Evolutionary conservation across 2,888 invertebrate species (phyloP).

Genomic region (Chymomyza caudatula): DNA sequence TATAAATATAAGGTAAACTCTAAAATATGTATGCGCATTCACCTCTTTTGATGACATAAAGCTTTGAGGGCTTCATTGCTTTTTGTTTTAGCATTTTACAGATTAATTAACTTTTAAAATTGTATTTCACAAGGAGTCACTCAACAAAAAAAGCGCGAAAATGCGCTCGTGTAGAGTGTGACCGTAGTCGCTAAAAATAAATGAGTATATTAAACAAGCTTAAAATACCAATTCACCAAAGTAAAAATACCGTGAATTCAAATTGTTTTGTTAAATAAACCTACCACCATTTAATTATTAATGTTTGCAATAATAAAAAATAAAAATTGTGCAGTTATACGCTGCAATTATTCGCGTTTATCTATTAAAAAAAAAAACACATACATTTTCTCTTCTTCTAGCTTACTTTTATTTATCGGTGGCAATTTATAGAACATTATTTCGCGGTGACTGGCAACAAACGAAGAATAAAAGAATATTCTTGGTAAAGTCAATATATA

Average conservation of each 20-base stretch:
- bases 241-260: no score
- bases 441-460: neutral
- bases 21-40: constrained; percentile 18
- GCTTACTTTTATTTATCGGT: neutral
- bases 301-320: no score
- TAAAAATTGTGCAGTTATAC: no score
- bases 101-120: neutral
- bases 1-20: constrained; percentile 5
- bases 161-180: neutral
- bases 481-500: neutral
- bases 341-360: no score
- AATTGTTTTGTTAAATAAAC: no score
- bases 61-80: constrained; percentile 30
- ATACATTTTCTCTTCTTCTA: no score
- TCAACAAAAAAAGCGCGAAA: neutral
- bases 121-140: neutral
- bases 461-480: neutral
- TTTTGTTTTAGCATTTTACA: constrained; percentile 34
- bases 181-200: neutral
- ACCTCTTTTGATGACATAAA: constrained; percentile 80
- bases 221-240: neutral
- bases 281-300: no score
- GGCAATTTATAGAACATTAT: neutral
- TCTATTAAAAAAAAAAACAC: no score
- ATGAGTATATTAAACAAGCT: neutral